These are phyloP conservation scores for Cherax destructor DNA, from an alignment of 1,140 invertebrate species.

Conservation along the genomic window DNA sequence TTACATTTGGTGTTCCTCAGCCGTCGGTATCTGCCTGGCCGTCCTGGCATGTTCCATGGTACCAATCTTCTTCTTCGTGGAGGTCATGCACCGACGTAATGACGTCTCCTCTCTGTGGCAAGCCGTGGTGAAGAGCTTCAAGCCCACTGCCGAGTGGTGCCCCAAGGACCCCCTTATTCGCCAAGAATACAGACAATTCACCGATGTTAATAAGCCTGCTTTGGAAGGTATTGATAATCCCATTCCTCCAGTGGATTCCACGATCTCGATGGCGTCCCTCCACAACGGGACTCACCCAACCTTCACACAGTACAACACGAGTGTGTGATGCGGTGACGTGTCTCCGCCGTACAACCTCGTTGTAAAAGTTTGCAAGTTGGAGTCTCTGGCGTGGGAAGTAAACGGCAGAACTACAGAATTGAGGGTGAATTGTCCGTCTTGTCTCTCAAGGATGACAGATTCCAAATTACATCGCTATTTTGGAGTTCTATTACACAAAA, in stretches of 20 bases:
- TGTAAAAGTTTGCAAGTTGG: too few relatives aligned
- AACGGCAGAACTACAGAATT: too few relatives aligned
- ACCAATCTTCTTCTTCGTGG: conserved; percentile 59
- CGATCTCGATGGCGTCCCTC: conserved; percentile 19
- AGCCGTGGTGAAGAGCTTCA: conserved; percentile 35
- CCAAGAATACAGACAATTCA: conserved; percentile 39
- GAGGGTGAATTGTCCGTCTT: too few relatives aligned
- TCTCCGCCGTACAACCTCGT: neutral
- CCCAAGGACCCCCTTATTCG: conserved; percentile 52
- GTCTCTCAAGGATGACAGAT: too few relatives aligned
- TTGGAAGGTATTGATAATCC: conserved; percentile 58
- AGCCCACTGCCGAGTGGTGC: conserved; percentile 52
- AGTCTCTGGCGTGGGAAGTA: too few relatives aligned
- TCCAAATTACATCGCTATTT: too few relatives aligned
- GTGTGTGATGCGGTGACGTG: neutral
- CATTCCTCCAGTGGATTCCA: conserved; percentile 24
- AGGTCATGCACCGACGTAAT: conserved; percentile 8
- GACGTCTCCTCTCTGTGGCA: neutral
- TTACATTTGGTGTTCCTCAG: conserved; percentile 4
- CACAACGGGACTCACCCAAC: neutral
- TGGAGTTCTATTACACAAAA: too few relatives aligned
- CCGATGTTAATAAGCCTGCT: neutral
- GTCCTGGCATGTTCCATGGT: conserved; percentile 44
- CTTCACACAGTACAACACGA: conserved; percentile 18
- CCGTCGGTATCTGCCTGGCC: conserved; percentile 55